Evolutionary conservation across 23 tunicate species (phyloP).

Genomic region (Trididemnum miniatum): DNA sequence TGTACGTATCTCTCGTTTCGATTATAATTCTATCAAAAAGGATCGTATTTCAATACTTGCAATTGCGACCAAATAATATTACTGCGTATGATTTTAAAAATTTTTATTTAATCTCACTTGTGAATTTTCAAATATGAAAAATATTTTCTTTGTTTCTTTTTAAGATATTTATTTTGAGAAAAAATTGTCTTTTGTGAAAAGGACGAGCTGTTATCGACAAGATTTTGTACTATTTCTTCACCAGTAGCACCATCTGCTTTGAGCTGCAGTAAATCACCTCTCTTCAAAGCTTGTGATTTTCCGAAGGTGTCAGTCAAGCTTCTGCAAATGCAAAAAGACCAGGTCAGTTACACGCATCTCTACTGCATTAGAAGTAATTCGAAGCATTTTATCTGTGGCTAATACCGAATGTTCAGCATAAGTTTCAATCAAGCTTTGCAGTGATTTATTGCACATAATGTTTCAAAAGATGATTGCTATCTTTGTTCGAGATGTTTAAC

Average conservation of each 20-base stretch:
- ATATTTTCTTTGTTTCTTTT: constrained; percentile 78
- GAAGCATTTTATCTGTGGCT: neutral
- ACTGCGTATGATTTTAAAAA: too few relatives aligned
- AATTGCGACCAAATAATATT: too few relatives aligned
- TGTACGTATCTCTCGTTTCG: too few relatives aligned
- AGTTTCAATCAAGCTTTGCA: too few relatives aligned
- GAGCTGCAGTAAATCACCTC: constrained; percentile 61
- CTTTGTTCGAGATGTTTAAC: too few relatives aligned
- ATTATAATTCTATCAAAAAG: too few relatives aligned
- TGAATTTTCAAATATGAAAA: constrained; percentile 44
- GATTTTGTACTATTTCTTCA: constrained; percentile 58
- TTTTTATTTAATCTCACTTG: too few relatives aligned
- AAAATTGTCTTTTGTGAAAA: constrained; percentile 63
- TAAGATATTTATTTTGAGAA: constrained; percentile 87
- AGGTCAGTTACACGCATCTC: neutral
- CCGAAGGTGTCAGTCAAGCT: constrained; percentile 66
- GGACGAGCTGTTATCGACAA: constrained; percentile 81
- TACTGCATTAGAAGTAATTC: neutral
- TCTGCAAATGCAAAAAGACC: constrained; percentile 5
- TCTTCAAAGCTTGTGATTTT: constrained; percentile 61
- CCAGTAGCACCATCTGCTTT: constrained; percentile 74
- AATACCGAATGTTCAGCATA: too few relatives aligned
- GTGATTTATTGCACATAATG: too few relatives aligned
- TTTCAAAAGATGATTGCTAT: too few relatives aligned
- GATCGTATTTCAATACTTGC: too few relatives aligned